phyloP scores from a whole-genome alignment of 2,888 invertebrate genomes.

The Clunio marinus region DNA sequence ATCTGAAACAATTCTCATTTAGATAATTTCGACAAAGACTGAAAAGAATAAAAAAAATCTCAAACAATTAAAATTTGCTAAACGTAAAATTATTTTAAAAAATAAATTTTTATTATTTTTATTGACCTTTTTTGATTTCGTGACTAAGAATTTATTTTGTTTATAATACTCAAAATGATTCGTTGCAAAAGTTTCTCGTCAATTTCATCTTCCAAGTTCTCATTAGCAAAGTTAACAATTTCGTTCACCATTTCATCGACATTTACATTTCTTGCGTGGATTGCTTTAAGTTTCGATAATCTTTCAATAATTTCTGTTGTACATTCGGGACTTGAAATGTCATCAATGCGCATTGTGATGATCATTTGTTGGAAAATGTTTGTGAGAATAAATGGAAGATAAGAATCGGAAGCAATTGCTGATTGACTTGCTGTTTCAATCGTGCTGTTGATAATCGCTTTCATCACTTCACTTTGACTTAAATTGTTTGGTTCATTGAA shows the following conservation, averaged over 20 bases:
- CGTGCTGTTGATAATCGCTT: conserved; percentile 39
- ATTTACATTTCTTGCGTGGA: conserved; percentile 46
- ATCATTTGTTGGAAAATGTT: conserved; percentile 41
- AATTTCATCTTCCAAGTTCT: conserved; percentile 47
- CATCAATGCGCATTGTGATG: conserved; percentile 40
- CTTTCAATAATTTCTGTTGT: conserved; percentile 43
- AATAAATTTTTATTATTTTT: not conserved
- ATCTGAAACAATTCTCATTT: too few relatives aligned
- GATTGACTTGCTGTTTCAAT: conserved; percentile 31
- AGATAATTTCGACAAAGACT: too few relatives aligned
- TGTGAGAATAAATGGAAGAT: conserved; percentile 39
- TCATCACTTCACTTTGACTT: conserved; percentile 44
- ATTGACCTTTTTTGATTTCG: not conserved
- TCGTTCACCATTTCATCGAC: conserved; percentile 44
- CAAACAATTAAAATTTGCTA: too few relatives aligned
- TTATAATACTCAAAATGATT: not conserved
- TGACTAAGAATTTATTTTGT: not conserved
- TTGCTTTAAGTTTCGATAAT: conserved; percentile 44
- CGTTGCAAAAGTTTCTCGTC: conserved; percentile 41
- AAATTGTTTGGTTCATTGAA: conserved; percentile 46
- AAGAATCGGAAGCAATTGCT: conserved; percentile 22
- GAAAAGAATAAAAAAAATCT: too few relatives aligned
- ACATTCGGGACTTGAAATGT: conserved; percentile 35
- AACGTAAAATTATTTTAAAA: not conserved
- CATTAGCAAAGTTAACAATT: conserved; percentile 44